A percentile compares a stretch with the other conserved stretches of the same genome.
These are phyloP conservation scores for Rhingia rostrata DNA, from an alignment of 2,888 invertebrate species.

Conservation along the genomic window DNA sequence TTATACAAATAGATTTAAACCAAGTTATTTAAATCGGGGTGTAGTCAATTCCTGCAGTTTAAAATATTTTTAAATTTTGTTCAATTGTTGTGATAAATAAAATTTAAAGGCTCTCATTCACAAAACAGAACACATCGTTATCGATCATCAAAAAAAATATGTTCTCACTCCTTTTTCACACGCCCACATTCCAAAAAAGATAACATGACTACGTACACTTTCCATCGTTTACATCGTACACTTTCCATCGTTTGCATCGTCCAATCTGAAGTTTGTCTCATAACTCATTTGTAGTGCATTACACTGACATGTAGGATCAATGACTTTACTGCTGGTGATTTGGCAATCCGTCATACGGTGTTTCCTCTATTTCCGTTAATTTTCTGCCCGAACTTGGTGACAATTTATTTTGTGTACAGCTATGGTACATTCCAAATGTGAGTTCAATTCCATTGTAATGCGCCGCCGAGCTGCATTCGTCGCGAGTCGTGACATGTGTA, in stretches of 20 bases:
- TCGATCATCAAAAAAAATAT: too few species aligned
- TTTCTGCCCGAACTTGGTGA: conserved; percentile 45
- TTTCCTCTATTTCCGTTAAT: conserved; percentile 69
- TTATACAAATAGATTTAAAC: too few species aligned
- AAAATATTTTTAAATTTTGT: conserved; percentile 43
- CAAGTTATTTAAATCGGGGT: too few species aligned
- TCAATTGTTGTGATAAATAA: conserved; percentile 24
- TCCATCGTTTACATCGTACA: conserved; percentile 2
- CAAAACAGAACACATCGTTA: background rate
- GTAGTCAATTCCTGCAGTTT: background rate
- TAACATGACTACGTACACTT: background rate
- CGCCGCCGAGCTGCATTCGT: background rate
- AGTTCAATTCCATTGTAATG: conserved; percentile 33
- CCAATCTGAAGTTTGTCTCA: conserved; percentile 27
- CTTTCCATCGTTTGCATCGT: conserved; percentile 3
- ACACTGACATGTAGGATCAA: conserved; percentile 49
- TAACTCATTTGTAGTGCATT: conserved; percentile 66
- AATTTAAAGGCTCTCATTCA: background rate
- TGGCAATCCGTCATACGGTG: conserved; percentile 59
- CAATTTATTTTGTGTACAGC: conserved; percentile 56
- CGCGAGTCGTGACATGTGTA: conserved; percentile 18
- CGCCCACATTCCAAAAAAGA: background rate
- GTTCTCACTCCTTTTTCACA: background rate
- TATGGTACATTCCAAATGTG: conserved; percentile 8
- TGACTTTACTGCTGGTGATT: conserved; percentile 68